Evolutionary conservation across 2,113 vertebrate genomes (phyloP).

Genomic region (Anguilla japonica): DNA sequence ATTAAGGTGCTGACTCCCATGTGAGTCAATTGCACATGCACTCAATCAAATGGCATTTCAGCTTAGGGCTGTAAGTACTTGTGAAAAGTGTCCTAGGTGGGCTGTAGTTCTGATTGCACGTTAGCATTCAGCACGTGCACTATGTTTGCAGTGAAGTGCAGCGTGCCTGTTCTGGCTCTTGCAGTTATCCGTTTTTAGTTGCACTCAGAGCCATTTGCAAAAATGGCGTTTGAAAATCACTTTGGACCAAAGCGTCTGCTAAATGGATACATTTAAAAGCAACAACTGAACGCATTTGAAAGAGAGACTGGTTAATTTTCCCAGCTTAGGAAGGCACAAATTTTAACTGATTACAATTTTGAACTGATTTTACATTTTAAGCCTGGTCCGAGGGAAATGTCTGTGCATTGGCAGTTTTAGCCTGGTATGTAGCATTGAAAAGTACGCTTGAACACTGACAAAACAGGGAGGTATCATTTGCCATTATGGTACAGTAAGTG

Average conservation of each 20-base stretch:
- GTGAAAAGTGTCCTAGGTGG: no score
- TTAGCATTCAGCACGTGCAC: background rate
- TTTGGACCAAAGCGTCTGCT: background rate
- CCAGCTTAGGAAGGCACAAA: background rate
- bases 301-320: background rate
- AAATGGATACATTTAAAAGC: background rate
- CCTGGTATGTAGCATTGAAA: background rate
- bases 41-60: no score
- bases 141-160: background rate
- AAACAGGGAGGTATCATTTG: background rate
- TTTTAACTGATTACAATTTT: background rate
- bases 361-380: background rate
- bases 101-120: background rate
- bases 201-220: no score
- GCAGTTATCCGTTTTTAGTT: no score
- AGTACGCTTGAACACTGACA: background rate
- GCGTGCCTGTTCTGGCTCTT: no score
- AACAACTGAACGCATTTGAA: background rate
- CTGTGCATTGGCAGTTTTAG: background rate
- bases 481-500: background rate
- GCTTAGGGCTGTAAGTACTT: no score
- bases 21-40: background rate
- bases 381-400: background rate
- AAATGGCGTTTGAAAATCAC: no score
- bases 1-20: background rate